A percentile compares a stretch with the other conserved stretches of the same genome.
These are phyloP conservation scores for Liopterus haemorrhoidalis DNA, from an alignment of 2,888 invertebrate species.

Conservation along the genomic window DNA sequence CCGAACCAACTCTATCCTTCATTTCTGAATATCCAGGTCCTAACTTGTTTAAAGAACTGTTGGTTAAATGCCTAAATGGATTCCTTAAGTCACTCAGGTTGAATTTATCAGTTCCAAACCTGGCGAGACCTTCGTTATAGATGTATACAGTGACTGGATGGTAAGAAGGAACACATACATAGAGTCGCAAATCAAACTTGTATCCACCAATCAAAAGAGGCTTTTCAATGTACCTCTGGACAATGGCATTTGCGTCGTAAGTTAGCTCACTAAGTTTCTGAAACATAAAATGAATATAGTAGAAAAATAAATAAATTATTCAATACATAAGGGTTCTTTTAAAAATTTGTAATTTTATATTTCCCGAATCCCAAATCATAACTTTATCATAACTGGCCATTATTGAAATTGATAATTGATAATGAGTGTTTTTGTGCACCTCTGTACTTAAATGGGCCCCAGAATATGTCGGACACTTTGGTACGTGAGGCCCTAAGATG, in stretches of 20 bases:
- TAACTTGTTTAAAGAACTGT: constrained; percentile 85
- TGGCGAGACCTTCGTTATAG: constrained; percentile 79
- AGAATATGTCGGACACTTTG: too few relatives aligned
- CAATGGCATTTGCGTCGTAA: constrained; percentile 73
- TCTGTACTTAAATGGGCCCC: too few relatives aligned
- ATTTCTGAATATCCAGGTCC: constrained; percentile 76
- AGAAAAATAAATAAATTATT: constrained; percentile 31
- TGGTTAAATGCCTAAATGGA: constrained; percentile 82
- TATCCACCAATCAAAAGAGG: constrained; percentile 78
- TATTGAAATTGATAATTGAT: too few relatives aligned
- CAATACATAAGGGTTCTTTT: background rate
- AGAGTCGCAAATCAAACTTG: constrained; percentile 87
- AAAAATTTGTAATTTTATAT: background rate
- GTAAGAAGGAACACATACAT: constrained; percentile 83
- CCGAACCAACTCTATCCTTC: constrained; percentile 76
- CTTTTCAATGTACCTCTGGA: constrained; percentile 73
- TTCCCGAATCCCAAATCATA: too few relatives aligned
- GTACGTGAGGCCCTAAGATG: too few relatives aligned
- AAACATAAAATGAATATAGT: constrained; percentile 38
- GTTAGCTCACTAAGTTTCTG: constrained; percentile 71
- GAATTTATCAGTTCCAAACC: constrained; percentile 78
- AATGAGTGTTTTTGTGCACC: too few relatives aligned
- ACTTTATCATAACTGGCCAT: background rate
- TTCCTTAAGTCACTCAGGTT: constrained; percentile 76
- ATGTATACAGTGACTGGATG: constrained; percentile 81